Base-by-base conservation (phyloP, 1,140 invertebrate genomes). In the Leptestheria dahalacensis region DNA sequence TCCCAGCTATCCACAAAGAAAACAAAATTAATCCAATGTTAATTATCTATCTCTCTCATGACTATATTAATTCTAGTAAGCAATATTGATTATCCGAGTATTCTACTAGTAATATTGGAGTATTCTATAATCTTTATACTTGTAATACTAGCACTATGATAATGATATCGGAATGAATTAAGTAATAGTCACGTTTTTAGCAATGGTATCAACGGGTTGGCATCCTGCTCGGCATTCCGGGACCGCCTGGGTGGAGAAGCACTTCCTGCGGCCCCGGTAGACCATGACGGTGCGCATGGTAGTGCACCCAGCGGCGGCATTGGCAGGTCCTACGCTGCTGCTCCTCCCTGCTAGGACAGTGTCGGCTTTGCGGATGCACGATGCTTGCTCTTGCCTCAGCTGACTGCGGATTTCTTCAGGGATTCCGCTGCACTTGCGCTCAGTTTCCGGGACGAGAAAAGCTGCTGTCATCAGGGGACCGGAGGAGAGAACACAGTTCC, bases 391-490 rank as follows among this genome's bases (percentile, higher is more conserved):
- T 28, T 28, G 33, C n/a, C 58, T 48, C 21, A 60, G 26, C 12
- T 60, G 48, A 33, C 58, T 49, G 9, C 58, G 58, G 49, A 60
- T 29, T 25, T 50, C 48, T 25, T 60, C 58, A 9, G 58, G 49
- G 2, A 60, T 48, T 20, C 26, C 58, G 1, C 11, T 21, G 26
- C 58, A 60, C 21, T 28, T 26, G n/a, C 41, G 47, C 28, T n/a
- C 29, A 18, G 47, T 28, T 10, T 55, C 53, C 15, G 33, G 29
- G 48, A 50, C 15, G 15, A 50, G 23, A 24, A 29, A 60, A 21
- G 58, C 26, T 9, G 58, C 58, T 25, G 41, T 28, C 58, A 60
- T 60, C 25, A 33, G 23, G 11, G 28, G 29, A 2, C 58, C 58
- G 2, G 58, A 60, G 10, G 48, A 50, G 12, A 60, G 28, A 11